Base-by-base conservation (phyloP, 37 sponge, comb jelly and placozoan species). In the Petrosia ficiformis region DNA sequence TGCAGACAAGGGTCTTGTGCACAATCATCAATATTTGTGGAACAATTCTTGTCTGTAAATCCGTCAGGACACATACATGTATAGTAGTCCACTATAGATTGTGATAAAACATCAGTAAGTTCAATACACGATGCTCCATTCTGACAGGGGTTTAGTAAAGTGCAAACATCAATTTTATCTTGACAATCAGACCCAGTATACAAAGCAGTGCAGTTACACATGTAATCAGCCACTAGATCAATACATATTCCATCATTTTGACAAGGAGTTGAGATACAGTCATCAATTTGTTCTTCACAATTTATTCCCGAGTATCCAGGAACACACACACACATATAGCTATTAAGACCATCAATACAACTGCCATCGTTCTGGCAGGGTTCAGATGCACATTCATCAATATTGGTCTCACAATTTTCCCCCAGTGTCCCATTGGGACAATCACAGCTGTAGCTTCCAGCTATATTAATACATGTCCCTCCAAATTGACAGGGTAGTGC, bases 81-180 rank as follows among this genome's bases (percentile, higher is more conserved):
- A n/a, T 61, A 61, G 26, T 61, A 61, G n/a, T 61, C 63, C 6
- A 61, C 6, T 6, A 61, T 61, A 5, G 63, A 11, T 8, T 11
- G 26, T 26, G 22, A 26, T 19, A 16, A 16, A 22, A 29, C 5
- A 61, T 5, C 5, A 11, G 14, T 61, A 29, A 68, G 28, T 16
- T 5, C 70, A 31, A 8, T 6, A 71, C 81, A 80, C 4, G 71
- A 35, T 24, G 57, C 81, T 42, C 72, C 81, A 71, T 80, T 70
- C 2, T 6, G 59, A 34, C 81, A 80, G 43, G 72, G 72, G 54
- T 44, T 44, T 32, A 69, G 31, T 5, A 21, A 60, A 11, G 11
- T 22, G 32, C 72, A 73, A 31, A 43, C 72, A 44, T 70, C 78
- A 36, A 61, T 8, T n/a, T 61, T n/a, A 8, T 8, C n/a, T n/a